Evolutionary conservation across 2,888 invertebrate genomes (phyloP), one percentile per base, ranked within the genome.

Genomic region (Tenthredo amoena): DNA sequence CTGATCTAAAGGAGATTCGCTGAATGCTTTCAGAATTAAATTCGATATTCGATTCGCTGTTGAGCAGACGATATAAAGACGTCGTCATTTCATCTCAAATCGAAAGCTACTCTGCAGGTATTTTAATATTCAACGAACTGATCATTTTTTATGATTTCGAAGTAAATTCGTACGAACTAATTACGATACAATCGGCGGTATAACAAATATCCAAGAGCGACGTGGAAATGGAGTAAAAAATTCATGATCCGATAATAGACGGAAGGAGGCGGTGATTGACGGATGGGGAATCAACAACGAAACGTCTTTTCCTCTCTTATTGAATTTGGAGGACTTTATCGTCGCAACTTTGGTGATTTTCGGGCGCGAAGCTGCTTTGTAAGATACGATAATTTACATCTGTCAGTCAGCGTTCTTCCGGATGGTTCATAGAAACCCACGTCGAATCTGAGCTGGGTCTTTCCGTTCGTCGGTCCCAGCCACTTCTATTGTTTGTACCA

Each of bases 381-480:
- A n/a, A 18, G 50, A n/a, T 55, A 40, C 77, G 34, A 55, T 77
- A 77, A 77, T 55, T 77, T 77, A 77, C 77, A 77, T 77, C 77
- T 31, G 77, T 77, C 77, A 55, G 50, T 77, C 77, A 50, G 21
- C 55, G 47, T 77, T 31, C 18, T 77, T 18, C 55, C 9, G 15
- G 77, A n/a, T 77, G 34, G 18, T 50, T 55, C n/a, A 77, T 34
- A 77, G 47, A 50, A 77, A 55, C 77, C 77, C 55, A 77, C 31
- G 77, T 77, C 77, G 31, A 31, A 34, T 77, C 55, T 77, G 77
- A 77, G 77, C 55, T 31, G 77, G 77, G 77, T 77, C 55, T 47
- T n/a, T n/a, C 47, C 15, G 43, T 47, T 77, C 55, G 77, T 77
- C 77, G 77, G 50, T 55, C 10, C 55, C 55, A 55, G 77, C 50